Base-by-base conservation (phyloP, 1,140 invertebrate genomes). In the Matsumurasca onukii region DNA sequence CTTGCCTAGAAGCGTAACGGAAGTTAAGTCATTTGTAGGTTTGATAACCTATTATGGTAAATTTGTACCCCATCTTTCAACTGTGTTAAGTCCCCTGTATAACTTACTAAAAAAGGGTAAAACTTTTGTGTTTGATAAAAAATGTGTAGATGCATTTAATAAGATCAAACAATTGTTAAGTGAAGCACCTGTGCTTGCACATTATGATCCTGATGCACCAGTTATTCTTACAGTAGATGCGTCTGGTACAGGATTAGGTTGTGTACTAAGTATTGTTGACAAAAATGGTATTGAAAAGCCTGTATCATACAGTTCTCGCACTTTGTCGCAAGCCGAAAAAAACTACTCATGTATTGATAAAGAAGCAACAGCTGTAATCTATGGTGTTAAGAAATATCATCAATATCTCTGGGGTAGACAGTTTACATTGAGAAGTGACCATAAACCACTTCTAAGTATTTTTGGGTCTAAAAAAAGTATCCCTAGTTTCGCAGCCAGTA, bases 271-370 rank as follows among this genome's bases (percentile, higher is more conserved):
- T 63, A 64, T 1, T 72, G 72, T 51, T 15, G 65, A 15, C 75
- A 15, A 61, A 5, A 27, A 61, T 12, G 57, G 57, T 20, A 29
- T 31, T 22, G 57, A 83, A 71, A 72, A 75, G 15, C 81, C 82
- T 0, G 80, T 86, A 20, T 76, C 76, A 15, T 85, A 73, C 74
- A 81, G 77, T 0, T 85, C 82, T 17, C 73, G 79, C 29, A 78
- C 80, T 2, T 72, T 86, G 5, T 79, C 73, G 20, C 27, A 49
- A 3, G 74, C 80, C 2, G 80, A 88, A 73, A 73, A 75, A 70
- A 81, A 82, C 15, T 86, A 86, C 72, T 73, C 76, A n/a, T 80
- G 84, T 68, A 75, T 83, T 2, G 82, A 88, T 45, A 81, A 81
- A 71, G 85, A 61, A 75, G 82, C 77, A 0, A 74, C 82, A 12